Conservation (phyloP, 2,113 vertebrate species). For the Dipodomys stephensi region DNA sequence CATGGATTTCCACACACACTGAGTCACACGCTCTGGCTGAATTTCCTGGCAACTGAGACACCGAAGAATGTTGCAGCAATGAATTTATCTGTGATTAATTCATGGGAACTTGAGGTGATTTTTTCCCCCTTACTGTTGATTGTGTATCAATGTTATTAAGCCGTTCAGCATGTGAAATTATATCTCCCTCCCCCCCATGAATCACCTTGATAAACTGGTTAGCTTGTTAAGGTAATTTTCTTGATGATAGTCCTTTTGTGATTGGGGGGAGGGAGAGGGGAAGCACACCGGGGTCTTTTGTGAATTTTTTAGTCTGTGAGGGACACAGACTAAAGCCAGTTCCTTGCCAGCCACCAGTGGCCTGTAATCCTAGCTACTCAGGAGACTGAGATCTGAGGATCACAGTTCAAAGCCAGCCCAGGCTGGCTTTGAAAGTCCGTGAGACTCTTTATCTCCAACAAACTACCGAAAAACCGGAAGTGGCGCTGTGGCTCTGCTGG, state of each 20-base stretch:
- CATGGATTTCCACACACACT: constrained; percentile 22
- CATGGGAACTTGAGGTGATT: constrained; percentile 39
- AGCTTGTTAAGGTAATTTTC: background rate
- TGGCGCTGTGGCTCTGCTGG: no score
- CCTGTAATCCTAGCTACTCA: no score
- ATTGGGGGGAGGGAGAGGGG: background rate
- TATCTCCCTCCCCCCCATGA: background rate
- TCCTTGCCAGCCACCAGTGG: background rate
- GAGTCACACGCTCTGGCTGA: constrained; percentile 44
- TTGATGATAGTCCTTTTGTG: background rate
- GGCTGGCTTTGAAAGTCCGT: no score
- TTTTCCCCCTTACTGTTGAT: background rate
- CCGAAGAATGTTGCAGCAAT: background rate
- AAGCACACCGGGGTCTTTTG: background rate
- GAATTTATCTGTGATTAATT: constrained; percentile 64
- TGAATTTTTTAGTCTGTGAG: background rate
- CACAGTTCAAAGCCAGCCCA: no score
- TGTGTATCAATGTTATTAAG: constrained; percentile 29
- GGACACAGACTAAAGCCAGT: background rate
- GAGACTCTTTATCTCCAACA: no score
- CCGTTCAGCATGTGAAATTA: background rate
- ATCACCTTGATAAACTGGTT: constrained; percentile 40
- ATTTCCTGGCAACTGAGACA: constrained; percentile 4
- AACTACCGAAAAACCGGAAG: no score
- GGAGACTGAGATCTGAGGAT: no score